phyloP scores from a whole-genome alignment of 1,140 invertebrate genomes.

The Ditylenchus dipsaci region DNA sequence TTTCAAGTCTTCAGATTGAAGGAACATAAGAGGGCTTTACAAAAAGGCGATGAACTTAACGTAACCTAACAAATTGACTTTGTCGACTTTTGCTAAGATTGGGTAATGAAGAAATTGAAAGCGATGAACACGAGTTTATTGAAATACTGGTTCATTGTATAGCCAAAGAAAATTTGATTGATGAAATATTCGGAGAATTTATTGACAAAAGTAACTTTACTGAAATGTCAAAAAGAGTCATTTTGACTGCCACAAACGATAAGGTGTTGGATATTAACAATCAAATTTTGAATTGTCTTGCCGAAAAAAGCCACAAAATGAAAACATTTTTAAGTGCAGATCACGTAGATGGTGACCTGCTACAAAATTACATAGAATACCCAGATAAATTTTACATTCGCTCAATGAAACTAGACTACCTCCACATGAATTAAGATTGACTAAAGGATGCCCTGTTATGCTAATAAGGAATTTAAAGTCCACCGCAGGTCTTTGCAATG shows the following conservation, averaged over 20 bases:
- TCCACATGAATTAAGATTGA: slow-evolving; percentile 57
- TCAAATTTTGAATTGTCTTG: not conserved
- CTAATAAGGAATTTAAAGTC: slow-evolving; percentile 58
- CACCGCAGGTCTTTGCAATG: slow-evolving; percentile 32
- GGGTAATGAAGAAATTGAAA: too few relatives aligned
- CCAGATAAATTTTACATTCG: slow-evolving; percentile 58
- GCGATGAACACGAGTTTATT: too few relatives aligned
- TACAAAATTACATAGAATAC: not conserved
- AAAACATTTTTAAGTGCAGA: not conserved
- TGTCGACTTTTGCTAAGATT: too few relatives aligned
- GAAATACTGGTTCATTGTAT: too few relatives aligned
- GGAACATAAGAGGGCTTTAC: too few relatives aligned
- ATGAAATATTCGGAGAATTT: too few relatives aligned
- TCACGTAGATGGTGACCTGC: not conserved
- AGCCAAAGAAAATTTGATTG: too few relatives aligned
- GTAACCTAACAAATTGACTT: too few relatives aligned
- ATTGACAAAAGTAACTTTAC: too few relatives aligned
- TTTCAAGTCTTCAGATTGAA: too few relatives aligned
- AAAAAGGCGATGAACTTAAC: too few relatives aligned
- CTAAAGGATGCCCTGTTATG: slow-evolving; percentile 57
- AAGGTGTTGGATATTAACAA: not conserved
- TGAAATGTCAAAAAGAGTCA: too few relatives aligned
- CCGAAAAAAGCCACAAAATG: not conserved
- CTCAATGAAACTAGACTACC: slow-evolving; percentile 54
- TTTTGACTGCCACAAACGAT: not conserved